Percentiles rank a stretch among this genome's conserved stretches.
Conservation (phyloP, 2,797 vertebrate species). For the Lagocephalus sceleratus region DNA sequence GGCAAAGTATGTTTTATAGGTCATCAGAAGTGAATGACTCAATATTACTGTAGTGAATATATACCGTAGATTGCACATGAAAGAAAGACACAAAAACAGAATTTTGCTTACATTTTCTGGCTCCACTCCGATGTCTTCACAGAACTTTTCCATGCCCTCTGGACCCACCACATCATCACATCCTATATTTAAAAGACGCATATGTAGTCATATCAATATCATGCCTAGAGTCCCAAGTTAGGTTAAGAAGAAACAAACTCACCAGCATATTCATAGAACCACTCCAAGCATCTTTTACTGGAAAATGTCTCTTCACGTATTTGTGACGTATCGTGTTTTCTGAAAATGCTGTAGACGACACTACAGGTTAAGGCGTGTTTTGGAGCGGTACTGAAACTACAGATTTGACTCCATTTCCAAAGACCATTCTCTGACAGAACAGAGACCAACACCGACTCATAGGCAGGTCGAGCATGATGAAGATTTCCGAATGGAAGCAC, state of each 20-base stretch:
- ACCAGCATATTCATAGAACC: constrained; percentile 99
- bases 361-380: constrained; percentile 5
- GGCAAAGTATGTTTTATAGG: too few relatives aligned
- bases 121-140: constrained; percentile 98
- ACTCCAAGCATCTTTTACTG: constrained; percentile 97
- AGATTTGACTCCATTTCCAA: neutral
- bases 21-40: too few relatives aligned
- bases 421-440: too few relatives aligned
- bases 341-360: constrained; percentile 83
- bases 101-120: constrained; percentile 90
- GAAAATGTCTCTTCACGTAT: constrained; percentile 96
- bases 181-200: constrained; percentile 64
- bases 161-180: constrained; percentile 95
- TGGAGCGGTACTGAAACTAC: neutral
- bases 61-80: neutral
- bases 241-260: constrained; percentile 1
- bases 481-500: constrained; percentile 18
- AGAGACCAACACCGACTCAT: too few relatives aligned
- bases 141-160: constrained; percentile 99
- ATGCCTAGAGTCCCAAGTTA: neutral
- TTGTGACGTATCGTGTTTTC: constrained; percentile 91
- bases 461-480: neutral
- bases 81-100: neutral
- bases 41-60: neutral
- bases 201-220: too few relatives aligned